These are phyloP conservation scores for Scaptodrosophila lebanonensis DNA, from an alignment of 1,140 invertebrate species.

Conservation along the genomic window DNA sequence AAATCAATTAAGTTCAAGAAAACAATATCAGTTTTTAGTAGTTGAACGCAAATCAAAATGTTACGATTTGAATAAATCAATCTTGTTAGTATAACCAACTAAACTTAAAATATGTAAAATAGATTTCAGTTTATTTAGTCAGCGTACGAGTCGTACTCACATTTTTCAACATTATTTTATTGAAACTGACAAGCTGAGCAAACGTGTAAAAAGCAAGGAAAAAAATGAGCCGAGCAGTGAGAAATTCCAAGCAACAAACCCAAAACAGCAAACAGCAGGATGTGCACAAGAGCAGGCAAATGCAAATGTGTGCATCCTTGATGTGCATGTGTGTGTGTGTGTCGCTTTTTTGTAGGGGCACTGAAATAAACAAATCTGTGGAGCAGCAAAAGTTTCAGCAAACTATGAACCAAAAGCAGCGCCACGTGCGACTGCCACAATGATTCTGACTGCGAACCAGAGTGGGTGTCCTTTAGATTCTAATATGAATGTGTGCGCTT, in stretches of 20 bases:
- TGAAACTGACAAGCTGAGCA: slow-evolving; percentile 57
- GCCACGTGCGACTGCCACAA: slow-evolving; percentile 6
- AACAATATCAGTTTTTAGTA: too few species aligned
- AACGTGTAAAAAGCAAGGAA: slow-evolving; percentile 60
- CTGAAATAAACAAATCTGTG: slow-evolving; percentile 36
- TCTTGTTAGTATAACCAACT: too few species aligned
- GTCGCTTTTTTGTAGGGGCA: too few species aligned
- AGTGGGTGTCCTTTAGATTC: neutral
- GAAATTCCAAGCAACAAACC: slow-evolving; percentile 55
- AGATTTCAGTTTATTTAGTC: neutral
- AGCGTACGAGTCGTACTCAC: slow-evolving; percentile 5
- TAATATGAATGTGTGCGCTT: slow-evolving; percentile 21
- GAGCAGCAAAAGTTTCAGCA: slow-evolving; percentile 18
- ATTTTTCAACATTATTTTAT: slow-evolving; percentile 34
- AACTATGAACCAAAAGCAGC: slow-evolving; percentile 23
- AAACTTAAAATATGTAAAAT: slow-evolving; percentile 1
- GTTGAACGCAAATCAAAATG: too few species aligned
- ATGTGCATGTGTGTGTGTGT: neutral
- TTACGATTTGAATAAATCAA: too few species aligned
- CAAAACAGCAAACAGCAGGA: slow-evolving; percentile 51
- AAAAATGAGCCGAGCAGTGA: slow-evolving; percentile 43
- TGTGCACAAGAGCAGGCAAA: slow-evolving; percentile 30
- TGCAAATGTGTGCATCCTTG: slow-evolving; percentile 42
- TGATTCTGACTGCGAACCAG: slow-evolving; percentile 33
- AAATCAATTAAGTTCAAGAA: too few species aligned